Conservation (phyloP, 2,888 invertebrate species). For the Xylophagus ater region DNA sequence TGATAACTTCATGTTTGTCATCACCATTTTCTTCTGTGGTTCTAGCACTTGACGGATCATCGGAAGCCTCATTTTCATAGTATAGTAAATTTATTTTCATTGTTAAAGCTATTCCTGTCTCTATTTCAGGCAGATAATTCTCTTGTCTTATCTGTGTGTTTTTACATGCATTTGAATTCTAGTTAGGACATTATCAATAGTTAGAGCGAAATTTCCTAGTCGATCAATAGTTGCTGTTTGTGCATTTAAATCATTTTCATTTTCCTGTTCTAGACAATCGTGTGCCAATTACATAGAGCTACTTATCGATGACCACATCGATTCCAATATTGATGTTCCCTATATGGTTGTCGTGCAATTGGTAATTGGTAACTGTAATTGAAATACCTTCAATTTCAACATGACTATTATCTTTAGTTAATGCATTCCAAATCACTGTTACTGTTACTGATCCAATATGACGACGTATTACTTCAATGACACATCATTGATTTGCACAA, state of each 20-base stretch:
- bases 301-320: conserved; percentile 90
- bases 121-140: conserved; percentile 61
- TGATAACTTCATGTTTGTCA: too few relatives aligned
- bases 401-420: conserved; percentile 71
- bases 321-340: conserved; percentile 85
- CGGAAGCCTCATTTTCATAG: conserved; percentile 77
- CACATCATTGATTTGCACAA: conserved; percentile 75
- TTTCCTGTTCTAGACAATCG: conserved; percentile 68
- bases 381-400: conserved; percentile 74
- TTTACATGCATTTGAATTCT: conserved; percentile 68
- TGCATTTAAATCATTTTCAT: conserved; percentile 25
- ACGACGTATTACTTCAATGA: conserved; percentile 83
- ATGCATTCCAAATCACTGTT: conserved; percentile 76
- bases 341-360: conserved; percentile 60
- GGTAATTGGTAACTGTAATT: conserved; percentile 77
- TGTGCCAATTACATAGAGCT: conserved; percentile 87
- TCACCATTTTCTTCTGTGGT: too few relatives aligned
- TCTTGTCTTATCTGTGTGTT: conserved; percentile 78
- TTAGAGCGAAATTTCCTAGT: conserved; percentile 81
- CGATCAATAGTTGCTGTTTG: conserved; percentile 55
- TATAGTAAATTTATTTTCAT: conserved; percentile 69
- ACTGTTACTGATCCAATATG: conserved; percentile 72
- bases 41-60: conserved; percentile 40
- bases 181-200: conserved; percentile 81
- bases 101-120: conserved; percentile 70